phyloP scores from a whole-genome alignment of 2,888 invertebrate genomes.

The Dusona sp. region DNA sequence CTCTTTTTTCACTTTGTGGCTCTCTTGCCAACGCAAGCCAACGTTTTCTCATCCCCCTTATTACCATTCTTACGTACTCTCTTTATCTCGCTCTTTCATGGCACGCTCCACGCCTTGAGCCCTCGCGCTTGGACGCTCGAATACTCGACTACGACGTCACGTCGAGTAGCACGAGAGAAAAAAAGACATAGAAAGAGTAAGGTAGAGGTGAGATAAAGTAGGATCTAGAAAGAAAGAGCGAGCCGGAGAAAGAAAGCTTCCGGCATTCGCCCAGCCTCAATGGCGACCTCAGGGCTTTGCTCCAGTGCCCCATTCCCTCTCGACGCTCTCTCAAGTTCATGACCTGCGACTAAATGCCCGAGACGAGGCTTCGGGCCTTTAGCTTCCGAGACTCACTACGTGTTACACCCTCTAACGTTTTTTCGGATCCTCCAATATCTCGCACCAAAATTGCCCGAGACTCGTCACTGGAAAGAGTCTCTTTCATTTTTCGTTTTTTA shows the following conservation, averaged over 20 bases:
- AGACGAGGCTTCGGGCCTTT: constrained; percentile 41
- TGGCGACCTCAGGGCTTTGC: constrained; percentile 72
- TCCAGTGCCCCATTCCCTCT: constrained; percentile 74
- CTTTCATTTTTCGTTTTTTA: background rate
- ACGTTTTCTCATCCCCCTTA: constrained; percentile 53
- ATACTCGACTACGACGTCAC: constrained; percentile 48
- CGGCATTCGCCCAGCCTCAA: constrained; percentile 46
- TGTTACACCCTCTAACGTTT: constrained; percentile 2
- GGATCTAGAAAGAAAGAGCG: background rate
- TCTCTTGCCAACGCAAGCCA: constrained; percentile 18
- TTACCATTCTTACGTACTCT: constrained; percentile 45
- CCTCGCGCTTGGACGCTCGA: constrained; percentile 28
- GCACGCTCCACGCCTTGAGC: constrained; percentile 45
- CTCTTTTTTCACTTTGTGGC: background rate
- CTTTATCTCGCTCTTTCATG: constrained; percentile 43
- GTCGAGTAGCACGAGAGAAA: constrained; percentile 34
- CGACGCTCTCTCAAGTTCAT: constrained; percentile 68
- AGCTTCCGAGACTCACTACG: constrained; percentile 18
- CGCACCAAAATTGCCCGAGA: background rate
- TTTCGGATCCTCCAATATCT: background rate
- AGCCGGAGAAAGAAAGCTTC: constrained; percentile 34
- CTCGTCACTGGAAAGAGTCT: background rate
- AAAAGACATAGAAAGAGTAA: background rate
- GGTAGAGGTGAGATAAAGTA: background rate
- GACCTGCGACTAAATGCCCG: constrained; percentile 69